These are phyloP conservation scores for Pseudobourletiella spinata DNA, from an alignment of 1,140 invertebrate species.

Conservation along the genomic window DNA sequence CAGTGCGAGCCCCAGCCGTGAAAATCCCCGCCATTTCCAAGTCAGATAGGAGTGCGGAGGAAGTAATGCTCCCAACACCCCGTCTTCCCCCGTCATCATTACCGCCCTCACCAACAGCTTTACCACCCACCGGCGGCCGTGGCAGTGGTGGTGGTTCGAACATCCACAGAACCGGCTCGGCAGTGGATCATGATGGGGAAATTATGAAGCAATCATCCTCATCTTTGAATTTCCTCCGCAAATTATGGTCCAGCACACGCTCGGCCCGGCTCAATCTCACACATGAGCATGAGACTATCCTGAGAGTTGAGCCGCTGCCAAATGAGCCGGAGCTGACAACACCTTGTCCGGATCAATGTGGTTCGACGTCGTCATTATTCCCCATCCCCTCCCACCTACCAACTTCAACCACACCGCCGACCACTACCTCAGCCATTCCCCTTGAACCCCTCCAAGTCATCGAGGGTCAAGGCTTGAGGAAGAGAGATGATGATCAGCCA, in stretches of 20 bases:
- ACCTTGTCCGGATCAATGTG: neutral
- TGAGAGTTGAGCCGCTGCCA: conserved; percentile 19
- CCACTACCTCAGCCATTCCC: neutral
- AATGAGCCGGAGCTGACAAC: neutral
- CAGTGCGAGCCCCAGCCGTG: neutral
- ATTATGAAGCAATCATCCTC: neutral
- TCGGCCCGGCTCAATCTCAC: conserved; percentile 26
- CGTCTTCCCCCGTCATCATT: neutral
- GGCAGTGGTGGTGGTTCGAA: neutral
- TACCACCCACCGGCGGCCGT: neutral
- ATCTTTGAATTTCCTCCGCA: conserved; percentile 26
- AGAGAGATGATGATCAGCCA: too few relatives aligned
- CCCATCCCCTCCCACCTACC: too few relatives aligned
- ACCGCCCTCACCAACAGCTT: neutral
- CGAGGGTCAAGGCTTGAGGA: too few relatives aligned
- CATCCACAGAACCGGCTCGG: too few relatives aligned
- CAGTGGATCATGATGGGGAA: too few relatives aligned
- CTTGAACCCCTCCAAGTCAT: neutral
- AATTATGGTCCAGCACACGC: conserved; percentile 24
- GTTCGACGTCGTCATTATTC: neutral
- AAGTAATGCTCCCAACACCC: neutral
- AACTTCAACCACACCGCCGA: neutral
- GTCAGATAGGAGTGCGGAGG: neutral
- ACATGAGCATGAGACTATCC: conserved; percentile 22
- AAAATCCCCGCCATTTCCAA: neutral